Evolutionary conservation across 1,140 invertebrate genomes (phyloP).

Genomic region (Wiebesia pumilae): DNA sequence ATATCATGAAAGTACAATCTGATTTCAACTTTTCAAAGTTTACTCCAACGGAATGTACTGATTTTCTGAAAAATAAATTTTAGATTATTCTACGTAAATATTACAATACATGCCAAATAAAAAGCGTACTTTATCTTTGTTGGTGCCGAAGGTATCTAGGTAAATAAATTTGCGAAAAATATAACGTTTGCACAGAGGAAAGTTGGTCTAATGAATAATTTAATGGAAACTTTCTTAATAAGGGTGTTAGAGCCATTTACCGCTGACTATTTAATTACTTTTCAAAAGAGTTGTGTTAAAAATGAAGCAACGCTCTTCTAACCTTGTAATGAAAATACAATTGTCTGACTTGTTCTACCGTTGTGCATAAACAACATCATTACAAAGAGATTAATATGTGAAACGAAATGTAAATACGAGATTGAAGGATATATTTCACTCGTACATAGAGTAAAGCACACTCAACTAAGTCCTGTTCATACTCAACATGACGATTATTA

Average conservation of each 20-base stretch:
- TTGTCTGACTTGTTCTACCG: not conserved
- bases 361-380: too few species aligned
- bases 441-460: too few species aligned
- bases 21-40: not conserved
- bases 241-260: not conserved
- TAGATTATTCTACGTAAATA: not conserved
- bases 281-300: not conserved
- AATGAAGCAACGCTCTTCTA: not conserved
- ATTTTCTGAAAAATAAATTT: not conserved
- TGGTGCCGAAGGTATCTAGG: not conserved
- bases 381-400: not conserved
- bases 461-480: too few species aligned
- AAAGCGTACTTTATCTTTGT: not conserved
- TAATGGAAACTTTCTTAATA: not conserved
- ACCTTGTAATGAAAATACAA: not conserved
- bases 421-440: not conserved
- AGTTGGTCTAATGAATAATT: not conserved
- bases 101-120: not conserved
- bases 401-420: not conserved
- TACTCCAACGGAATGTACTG: not conserved
- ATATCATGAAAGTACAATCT: too few species aligned
- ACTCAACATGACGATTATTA: too few species aligned
- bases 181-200: not conserved
- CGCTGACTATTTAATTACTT: not conserved
- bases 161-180: not conserved